These are phyloP conservation scores for Drosophila mojavensis DNA, from an alignment of 1,140 invertebrate genomes.

Conservation along the genomic window DNA sequence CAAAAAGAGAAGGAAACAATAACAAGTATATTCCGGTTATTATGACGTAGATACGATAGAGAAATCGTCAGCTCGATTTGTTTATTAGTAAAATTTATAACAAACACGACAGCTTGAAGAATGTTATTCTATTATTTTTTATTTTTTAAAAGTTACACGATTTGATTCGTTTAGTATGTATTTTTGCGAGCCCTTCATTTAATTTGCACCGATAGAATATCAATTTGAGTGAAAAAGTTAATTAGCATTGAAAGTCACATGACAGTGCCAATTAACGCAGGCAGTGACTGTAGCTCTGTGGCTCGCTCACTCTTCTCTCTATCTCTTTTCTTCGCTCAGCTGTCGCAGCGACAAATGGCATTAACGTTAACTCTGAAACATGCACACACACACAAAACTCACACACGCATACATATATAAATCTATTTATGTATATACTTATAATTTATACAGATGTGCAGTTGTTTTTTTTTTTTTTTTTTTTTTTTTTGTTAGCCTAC, in stretches of 20 bases:
- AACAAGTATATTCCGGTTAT: constrained; percentile 60
- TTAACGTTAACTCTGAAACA: constrained; percentile 32
- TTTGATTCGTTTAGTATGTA: constrained; percentile 12
- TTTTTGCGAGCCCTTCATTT: constrained; percentile 25
- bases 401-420: neutral
- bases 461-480: neutral
- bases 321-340: neutral
- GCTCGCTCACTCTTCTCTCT: constrained; percentile 23
- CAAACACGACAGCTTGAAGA: neutral
- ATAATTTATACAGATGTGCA: constrained; percentile 6
- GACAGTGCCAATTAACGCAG: constrained; percentile 49
- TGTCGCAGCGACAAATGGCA: neutral
- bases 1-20: constrained; percentile 6
- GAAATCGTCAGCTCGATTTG: constrained; percentile 41
- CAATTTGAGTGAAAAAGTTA: constrained; percentile 48
- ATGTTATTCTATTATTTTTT: neutral
- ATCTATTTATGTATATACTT: neutral
- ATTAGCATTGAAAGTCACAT: constrained; percentile 68
- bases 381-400: neutral
- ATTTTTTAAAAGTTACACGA: constrained; percentile 14
- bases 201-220: constrained; percentile 30
- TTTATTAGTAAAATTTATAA: neutral
- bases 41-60: constrained; percentile 29
- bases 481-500: constrained; percentile 5
- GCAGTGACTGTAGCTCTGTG: constrained; percentile 36